Evolutionary conservation across 2,113 vertebrate genomes (phyloP).

Genomic region (Hystrix brachyura): DNA sequence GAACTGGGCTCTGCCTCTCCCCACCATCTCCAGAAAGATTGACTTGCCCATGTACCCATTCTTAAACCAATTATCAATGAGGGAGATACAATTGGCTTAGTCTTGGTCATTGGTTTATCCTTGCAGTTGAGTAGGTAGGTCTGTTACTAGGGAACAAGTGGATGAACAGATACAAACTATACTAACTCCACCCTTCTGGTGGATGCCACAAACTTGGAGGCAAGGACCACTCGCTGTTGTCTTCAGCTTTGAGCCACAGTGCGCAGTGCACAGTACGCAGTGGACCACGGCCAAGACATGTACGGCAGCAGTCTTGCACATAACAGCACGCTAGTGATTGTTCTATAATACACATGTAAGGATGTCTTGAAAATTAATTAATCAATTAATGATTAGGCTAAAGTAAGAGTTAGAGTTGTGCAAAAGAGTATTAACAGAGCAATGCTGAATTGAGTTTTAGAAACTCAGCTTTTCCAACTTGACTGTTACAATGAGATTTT

Average conservation of each 20-base stretch:
- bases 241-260: neutral
- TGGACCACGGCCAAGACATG: neutral
- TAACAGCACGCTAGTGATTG: neutral
- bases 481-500: conserved; percentile 31
- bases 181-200: neutral
- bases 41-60: neutral
- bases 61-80: neutral
- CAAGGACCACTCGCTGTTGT: neutral
- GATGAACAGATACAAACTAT: neutral
- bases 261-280: neutral
- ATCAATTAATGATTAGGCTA: neutral
- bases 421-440: neutral
- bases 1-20: neutral
- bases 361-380: neutral
- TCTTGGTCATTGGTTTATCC: neutral
- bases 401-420: neutral
- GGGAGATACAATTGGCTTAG: too few relatives aligned
- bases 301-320: neutral
- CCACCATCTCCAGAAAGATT: neutral
- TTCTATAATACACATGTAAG: neutral
- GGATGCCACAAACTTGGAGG: too few relatives aligned
- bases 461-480: conserved; percentile 8
- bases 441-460: neutral
- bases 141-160: neutral
- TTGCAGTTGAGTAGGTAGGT: neutral